Evolutionary conservation across 1,140 invertebrate species (phyloP).

Genomic region (Pachyrhynchus sulphureomaculatus): DNA sequence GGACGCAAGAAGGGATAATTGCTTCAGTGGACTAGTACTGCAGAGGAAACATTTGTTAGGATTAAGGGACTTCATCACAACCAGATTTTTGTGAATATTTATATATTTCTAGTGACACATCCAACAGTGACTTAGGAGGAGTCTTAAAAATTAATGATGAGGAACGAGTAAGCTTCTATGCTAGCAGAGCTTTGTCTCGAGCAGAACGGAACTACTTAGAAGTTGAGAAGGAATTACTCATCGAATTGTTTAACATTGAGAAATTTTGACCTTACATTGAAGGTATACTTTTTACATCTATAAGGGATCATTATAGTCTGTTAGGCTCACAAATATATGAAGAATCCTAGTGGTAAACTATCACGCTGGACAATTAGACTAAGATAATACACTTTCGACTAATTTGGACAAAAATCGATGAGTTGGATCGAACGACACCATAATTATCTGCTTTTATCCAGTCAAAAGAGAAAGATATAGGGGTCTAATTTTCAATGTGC

Average conservation of each 20-base stretch:
- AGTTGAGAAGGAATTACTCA: slow-evolving; percentile 30
- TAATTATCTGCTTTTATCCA: too few relatives aligned
- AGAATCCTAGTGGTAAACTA: slow-evolving; percentile 51
- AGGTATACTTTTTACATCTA: not conserved
- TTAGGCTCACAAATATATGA: slow-evolving; percentile 52
- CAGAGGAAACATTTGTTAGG: not conserved
- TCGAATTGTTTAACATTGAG: slow-evolving; percentile 22
- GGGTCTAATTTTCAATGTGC: too few relatives aligned
- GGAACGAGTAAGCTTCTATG: too few relatives aligned
- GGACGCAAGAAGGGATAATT: slow-evolving; percentile 10
- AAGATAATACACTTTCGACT: slow-evolving; percentile 47
- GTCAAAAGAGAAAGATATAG: too few relatives aligned
- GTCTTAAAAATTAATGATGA: slow-evolving; percentile 38
- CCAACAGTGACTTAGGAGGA: too few relatives aligned
- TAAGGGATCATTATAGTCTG: slow-evolving; percentile 50
- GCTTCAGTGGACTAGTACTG: not conserved
- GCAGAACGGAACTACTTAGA: slow-evolving; percentile 19
- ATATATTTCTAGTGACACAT: slow-evolving; percentile 38
- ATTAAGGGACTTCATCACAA: slow-evolving; percentile 26
- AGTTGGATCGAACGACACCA: too few relatives aligned
- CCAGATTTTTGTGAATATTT: slow-evolving; percentile 32
- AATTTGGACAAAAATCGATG: too few relatives aligned
- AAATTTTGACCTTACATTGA: slow-evolving; percentile 17
- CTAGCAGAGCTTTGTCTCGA: slow-evolving; percentile 48
- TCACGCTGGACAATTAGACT: slow-evolving; percentile 52